phyloP scores from a whole-genome alignment of 1,140 invertebrate species.

The Ectropis grisescens region DNA sequence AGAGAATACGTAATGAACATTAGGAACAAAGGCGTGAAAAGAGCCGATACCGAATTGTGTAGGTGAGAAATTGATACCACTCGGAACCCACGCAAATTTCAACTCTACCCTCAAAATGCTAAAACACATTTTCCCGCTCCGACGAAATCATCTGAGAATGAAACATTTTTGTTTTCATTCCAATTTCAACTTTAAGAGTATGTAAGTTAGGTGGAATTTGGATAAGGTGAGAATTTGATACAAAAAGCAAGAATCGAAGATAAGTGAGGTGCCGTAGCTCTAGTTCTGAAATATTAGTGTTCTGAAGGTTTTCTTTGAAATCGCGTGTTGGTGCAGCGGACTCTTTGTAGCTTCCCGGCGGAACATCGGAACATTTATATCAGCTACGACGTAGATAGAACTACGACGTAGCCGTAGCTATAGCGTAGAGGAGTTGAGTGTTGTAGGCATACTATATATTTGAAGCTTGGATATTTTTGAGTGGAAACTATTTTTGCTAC shows the following conservation, averaged over 20 bases:
- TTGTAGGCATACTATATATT: no score
- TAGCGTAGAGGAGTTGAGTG: no score
- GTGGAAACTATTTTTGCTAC: no score
- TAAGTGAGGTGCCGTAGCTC: slow-evolving; percentile 36
- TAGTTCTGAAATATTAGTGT: slow-evolving; percentile 51
- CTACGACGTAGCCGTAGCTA: no score
- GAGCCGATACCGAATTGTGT: slow-evolving; percentile 45
- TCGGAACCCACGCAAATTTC: slow-evolving; percentile 10
- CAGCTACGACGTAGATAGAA: slow-evolving; percentile 20
- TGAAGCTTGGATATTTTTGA: no score
- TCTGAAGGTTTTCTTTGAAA: slow-evolving; percentile 41
- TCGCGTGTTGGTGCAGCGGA: slow-evolving; percentile 21
- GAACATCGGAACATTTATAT: slow-evolving; percentile 13
- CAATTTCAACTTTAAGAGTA: no score
- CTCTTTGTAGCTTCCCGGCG: slow-evolving; percentile 21
- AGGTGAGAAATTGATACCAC: slow-evolving; percentile 39
- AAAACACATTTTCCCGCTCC: no score
- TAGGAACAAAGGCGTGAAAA: slow-evolving; percentile 55
- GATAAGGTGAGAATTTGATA: slow-evolving; percentile 1
- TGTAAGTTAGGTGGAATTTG: slow-evolving; percentile 17
- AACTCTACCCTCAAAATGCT: slow-evolving; percentile 17
- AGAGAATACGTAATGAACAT: slow-evolving; percentile 60
- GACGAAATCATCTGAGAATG: no score
- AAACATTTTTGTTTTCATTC: no score
- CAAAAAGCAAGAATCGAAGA: slow-evolving; percentile 33